These are phyloP conservation scores for Drosophila prostipennis DNA, from an alignment of 2,888 invertebrate species.

Conservation along the genomic window DNA sequence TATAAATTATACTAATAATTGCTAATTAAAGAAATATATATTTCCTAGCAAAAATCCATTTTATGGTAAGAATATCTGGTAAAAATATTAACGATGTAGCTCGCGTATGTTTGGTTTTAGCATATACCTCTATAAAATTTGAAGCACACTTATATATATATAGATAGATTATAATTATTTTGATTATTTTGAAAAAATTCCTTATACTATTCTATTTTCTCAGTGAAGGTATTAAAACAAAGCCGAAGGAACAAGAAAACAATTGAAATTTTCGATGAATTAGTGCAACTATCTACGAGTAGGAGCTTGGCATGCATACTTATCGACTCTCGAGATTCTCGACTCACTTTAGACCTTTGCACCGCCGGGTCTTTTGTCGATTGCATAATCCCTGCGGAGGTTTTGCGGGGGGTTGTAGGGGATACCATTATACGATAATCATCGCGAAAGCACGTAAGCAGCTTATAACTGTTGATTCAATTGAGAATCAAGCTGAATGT, in stretches of 20 bases:
- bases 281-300: slow-evolving; percentile 1
- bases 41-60: no score
- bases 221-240: neutral
- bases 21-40: no score
- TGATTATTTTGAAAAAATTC: no score
- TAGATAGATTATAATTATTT: no score
- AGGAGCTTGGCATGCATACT: neutral
- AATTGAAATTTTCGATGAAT: slow-evolving; percentile 8
- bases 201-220: neutral
- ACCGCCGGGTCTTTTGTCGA: neutral
- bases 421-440: slow-evolving; percentile 13
- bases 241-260: neutral
- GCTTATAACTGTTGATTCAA: slow-evolving; percentile 26
- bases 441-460: slow-evolving; percentile 12
- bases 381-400: slow-evolving; percentile 9
- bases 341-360: neutral
- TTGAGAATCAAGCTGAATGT: neutral
- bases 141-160: no score
- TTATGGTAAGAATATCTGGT: no score
- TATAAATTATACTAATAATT: no score
- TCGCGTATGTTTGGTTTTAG: no score
- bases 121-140: no score
- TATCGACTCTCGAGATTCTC: slow-evolving; percentile 16
- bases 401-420: neutral
- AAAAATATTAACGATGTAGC: no score